Evolutionary conservation across 2,797 vertebrate genomes (phyloP), one percentile per base, ranked within the genome.

Genomic region (Acipenser ruthenus): DNA sequence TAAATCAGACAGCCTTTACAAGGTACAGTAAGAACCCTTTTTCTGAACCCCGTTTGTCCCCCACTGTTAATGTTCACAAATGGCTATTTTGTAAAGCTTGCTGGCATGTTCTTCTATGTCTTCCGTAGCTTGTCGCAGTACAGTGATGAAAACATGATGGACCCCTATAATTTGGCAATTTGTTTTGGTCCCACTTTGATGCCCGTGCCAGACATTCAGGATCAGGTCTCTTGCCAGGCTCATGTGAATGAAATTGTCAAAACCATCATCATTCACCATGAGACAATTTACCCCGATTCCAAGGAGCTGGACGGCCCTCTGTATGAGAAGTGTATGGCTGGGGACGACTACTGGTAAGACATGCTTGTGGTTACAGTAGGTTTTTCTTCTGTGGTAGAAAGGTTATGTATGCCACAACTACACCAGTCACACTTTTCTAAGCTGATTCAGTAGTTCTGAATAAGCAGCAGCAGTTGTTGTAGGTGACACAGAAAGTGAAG

Each of bases 111-210:
- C 55, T 58, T 58, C 12, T 58, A 6, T 58, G 55, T 58, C 11
- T 58, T 48, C 13, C 62, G 37, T 80, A 99, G 96, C 77, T 85
- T 99, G 75, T 99, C 96, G 53, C 96, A 98, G 80, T 99, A 97
- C 87, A 99, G 94, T 1, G 96, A 99, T 67, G 96, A 99, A 84
- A 99, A 99, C 81, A 99, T 99, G 96, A 99, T 99, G 96, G 96
- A 99, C 85, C 92, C 95, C 0, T 99, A 96, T 82, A 99, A 99
- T 76, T 75, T 99, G 85, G 96, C 96, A 76, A 99, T 98, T 86
- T 99, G 96, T 86, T 99, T 98, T 69, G 96, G 96, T 56, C 96
- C 96, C 52, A 99, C 96, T 0, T 79, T 99, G 72, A 98, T 99
- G 96, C 96, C 96, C 56, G 95, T 96, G n/a, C 96, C 96, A 6